These are phyloP conservation scores for Manis pentadactyla DNA, from an alignment of 2,797 vertebrate species.

Conservation along the genomic window DNA sequence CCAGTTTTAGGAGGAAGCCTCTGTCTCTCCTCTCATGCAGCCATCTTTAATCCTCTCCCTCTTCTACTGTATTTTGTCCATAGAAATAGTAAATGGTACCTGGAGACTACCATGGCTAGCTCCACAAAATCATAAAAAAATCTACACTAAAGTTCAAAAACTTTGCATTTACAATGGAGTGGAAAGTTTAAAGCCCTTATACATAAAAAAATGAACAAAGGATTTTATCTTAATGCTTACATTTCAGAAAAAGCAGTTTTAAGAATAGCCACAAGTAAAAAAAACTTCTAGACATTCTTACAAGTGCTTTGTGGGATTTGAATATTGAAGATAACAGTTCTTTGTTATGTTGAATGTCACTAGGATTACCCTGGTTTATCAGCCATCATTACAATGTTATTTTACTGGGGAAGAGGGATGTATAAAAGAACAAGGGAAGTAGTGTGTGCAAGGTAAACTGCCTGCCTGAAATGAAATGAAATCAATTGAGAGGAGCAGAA, in stretches of 20 bases:
- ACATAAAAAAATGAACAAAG: constrained; percentile 5
- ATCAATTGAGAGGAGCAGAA: not conserved
- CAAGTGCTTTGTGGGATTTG: not conserved
- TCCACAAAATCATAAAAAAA: constrained; percentile 37
- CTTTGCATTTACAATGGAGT: not conserved
- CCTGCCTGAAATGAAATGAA: constrained; percentile 54
- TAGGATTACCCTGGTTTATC: constrained; percentile 13
- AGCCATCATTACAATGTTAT: constrained; percentile 20
- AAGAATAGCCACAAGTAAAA: constrained; percentile 41
- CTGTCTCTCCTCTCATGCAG: too few species aligned
- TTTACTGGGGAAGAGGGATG: not conserved
- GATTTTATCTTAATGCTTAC: constrained; percentile 33
- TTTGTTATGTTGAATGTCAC: constrained; percentile 25
- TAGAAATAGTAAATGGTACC: not conserved
- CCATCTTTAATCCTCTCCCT: too few species aligned
- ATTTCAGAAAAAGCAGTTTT: constrained; percentile 57
- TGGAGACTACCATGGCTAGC: constrained; percentile 9
- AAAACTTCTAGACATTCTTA: not conserved
- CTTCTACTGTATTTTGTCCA: not conserved
- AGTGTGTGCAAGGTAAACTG: constrained; percentile 8
- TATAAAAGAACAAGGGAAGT: not conserved
- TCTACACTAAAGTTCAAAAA: constrained; percentile 24
- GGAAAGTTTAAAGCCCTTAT: constrained; percentile 26
- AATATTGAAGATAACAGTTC: not conserved
- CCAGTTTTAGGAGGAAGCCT: too few species aligned